These are phyloP conservation scores for Scleropages formosus DNA, from an alignment of 2,797 vertebrate genomes.

Conservation along the genomic window DNA sequence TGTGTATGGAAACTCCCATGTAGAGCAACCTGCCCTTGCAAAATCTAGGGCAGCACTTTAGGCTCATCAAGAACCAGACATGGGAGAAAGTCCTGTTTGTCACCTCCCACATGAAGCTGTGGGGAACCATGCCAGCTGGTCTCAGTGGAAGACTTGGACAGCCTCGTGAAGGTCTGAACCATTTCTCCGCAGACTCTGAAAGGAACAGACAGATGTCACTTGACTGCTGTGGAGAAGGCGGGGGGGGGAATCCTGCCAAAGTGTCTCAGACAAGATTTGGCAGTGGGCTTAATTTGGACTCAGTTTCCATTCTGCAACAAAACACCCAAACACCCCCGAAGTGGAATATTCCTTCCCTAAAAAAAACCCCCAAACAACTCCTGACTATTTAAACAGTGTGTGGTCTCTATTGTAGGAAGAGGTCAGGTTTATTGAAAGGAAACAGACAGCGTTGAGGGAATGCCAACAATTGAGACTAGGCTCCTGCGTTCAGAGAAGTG, in stretches of 20 bases:
- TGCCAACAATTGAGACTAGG: too few relatives aligned
- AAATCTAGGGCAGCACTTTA: background rate
- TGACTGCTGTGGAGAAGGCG: background rate
- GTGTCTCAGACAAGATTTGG: background rate
- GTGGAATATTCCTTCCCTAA: too few relatives aligned
- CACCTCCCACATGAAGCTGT: slow-evolving; percentile 17
- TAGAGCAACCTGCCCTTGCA: background rate
- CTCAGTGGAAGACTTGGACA: slow-evolving; percentile 61
- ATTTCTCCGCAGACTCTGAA: slow-evolving; percentile 66
- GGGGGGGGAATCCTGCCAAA: background rate
- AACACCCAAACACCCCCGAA: background rate
- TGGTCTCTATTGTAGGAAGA: too few relatives aligned
- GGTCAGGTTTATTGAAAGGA: too few relatives aligned
- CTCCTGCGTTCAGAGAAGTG: too few relatives aligned
- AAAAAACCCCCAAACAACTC: too few relatives aligned
- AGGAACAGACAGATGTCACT: slow-evolving; percentile 30
- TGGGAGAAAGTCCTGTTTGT: background rate
- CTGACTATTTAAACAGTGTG: too few relatives aligned
- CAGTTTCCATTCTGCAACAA: background rate
- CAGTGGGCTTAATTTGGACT: background rate
- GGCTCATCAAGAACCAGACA: background rate
- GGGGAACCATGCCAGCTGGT: background rate
- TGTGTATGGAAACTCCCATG: background rate
- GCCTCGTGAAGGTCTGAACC: slow-evolving; percentile 52
- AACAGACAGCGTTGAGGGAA: too few relatives aligned